Percentiles rank a stretch among this genome's conserved stretches.
Conservation (phyloP, 2,888 invertebrate species). For the Thysanoteuthis rhombus region DNA sequence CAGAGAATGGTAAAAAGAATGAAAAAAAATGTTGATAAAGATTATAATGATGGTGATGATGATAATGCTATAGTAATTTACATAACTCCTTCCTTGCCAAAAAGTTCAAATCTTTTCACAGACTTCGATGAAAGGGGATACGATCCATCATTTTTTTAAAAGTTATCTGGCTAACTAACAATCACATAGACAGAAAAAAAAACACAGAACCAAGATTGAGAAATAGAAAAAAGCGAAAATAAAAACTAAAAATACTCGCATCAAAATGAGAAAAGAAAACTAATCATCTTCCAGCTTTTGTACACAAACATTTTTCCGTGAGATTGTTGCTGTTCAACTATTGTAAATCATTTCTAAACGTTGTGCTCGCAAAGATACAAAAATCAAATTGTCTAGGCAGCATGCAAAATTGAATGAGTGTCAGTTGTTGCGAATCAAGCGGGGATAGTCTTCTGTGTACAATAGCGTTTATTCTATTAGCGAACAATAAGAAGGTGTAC, state of each 20-base stretch:
- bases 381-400: neutral
- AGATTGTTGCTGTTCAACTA: neutral
- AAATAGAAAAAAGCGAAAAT: neutral
- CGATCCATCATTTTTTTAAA: no score
- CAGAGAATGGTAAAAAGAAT: no score
- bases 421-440: neutral
- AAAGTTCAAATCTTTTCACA: no score
- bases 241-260: neutral
- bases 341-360: neutral
- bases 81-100: no score
- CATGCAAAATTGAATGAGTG: neutral
- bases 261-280: neutral
- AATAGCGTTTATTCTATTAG: slow-evolving; percentile 12
- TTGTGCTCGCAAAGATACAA: neutral
- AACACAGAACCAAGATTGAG: no score
- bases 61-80: no score
- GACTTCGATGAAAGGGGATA: no score
- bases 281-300: neutral
- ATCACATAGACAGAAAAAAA: no score
- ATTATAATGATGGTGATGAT: no score
- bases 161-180: no score
- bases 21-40: no score
- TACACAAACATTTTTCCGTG: neutral
- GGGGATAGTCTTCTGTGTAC: neutral
- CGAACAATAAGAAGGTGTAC: neutral